Conservation (phyloP, 2,797 vertebrate genomes). For the Myripristis jacobus region DNA sequence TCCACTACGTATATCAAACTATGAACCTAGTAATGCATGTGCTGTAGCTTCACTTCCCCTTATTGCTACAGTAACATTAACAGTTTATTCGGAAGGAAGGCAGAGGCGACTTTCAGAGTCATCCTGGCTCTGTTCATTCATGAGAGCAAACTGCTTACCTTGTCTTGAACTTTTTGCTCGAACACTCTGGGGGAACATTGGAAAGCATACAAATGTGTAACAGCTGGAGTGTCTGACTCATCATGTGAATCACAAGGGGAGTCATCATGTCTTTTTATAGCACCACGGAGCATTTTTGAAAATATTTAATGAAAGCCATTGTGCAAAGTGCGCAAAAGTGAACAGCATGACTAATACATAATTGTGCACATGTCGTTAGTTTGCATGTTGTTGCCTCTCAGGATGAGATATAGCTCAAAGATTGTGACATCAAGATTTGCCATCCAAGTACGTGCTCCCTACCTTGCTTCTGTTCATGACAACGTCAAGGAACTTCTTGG, state of each 20-base stretch:
- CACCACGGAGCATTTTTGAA: neutral
- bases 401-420: neutral
- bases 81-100: neutral
- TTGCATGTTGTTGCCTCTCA: neutral
- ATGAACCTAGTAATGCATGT: neutral
- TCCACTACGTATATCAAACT: neutral
- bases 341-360: neutral
- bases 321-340: neutral
- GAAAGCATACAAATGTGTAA: slow-evolving; percentile 14
- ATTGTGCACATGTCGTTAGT: neutral
- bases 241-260: slow-evolving; percentile 7
- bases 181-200: slow-evolving; percentile 75
- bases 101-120: no score
- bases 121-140: neutral
- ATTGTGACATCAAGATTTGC: no score
- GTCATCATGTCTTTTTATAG: neutral
- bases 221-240: slow-evolving; percentile 35
- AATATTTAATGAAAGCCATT: slow-evolving; percentile 5
- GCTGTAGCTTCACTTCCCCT: neutral
- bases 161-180: slow-evolving; percentile 72
- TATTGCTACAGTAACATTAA: neutral
- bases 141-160: slow-evolving; percentile 65
- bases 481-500: slow-evolving; percentile 64
- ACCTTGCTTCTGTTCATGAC: slow-evolving; percentile 83
- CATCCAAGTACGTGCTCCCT: neutral